phyloP scores from a whole-genome alignment of 2,113 vertebrate species.

The Siniperca chuatsi region DNA sequence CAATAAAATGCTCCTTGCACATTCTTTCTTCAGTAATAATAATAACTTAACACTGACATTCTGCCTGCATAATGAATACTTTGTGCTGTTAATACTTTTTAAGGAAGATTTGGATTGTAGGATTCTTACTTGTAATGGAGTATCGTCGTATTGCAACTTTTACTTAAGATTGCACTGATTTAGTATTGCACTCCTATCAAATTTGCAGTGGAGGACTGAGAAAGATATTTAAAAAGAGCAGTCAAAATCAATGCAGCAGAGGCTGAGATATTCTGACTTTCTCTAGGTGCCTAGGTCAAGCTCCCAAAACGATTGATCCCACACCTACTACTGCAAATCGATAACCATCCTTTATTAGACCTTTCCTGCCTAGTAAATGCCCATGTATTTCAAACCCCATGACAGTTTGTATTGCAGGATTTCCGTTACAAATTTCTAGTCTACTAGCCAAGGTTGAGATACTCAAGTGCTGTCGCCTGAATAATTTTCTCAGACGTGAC shows the following conservation, averaged over 20 bases:
- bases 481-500: background rate
- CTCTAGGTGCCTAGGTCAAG: background rate
- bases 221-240: background rate
- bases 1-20: background rate
- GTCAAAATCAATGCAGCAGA: background rate
- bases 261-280: slow-evolving; percentile 15
- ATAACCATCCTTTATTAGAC: background rate
- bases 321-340: background rate
- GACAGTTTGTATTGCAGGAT: background rate
- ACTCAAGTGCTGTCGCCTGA: background rate
- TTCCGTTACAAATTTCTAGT: background rate
- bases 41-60: background rate
- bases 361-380: background rate
- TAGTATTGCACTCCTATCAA: background rate
- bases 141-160: background rate
- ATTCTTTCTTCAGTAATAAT: background rate
- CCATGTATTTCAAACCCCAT: background rate
- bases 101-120: background rate
- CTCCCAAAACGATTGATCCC: background rate
- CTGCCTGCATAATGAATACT: background rate
- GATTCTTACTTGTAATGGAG: background rate
- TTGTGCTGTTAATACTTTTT: background rate
- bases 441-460: background rate
- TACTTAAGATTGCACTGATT: background rate
- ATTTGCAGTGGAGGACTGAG: background rate